Percentiles rank a stretch among this genome's conserved stretches.
Conservation (phyloP, 2,113 vertebrate genomes). For the Dascyllus trimaculatus region DNA sequence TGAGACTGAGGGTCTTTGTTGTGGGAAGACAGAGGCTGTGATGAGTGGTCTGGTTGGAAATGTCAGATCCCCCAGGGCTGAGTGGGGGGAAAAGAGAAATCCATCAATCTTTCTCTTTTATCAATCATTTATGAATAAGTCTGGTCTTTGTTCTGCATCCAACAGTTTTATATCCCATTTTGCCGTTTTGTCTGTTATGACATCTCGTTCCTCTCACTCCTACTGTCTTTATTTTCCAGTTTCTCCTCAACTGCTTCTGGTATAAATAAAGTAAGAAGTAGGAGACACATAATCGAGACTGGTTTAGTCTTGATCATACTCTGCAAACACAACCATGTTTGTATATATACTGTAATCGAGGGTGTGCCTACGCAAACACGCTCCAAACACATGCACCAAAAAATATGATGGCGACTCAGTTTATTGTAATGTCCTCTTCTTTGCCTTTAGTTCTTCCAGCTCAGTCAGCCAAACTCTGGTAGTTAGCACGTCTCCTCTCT, state of each 20-base stretch:
- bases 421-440: background rate
- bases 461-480: conserved; percentile 18
- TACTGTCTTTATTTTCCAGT: background rate
- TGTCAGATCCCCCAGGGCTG: conserved; percentile 74
- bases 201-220: background rate
- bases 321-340: background rate
- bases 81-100: conserved; percentile 52
- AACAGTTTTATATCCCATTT: conserved; percentile 15
- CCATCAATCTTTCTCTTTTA: conserved; percentile 73
- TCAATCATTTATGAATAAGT: conserved; percentile 66
- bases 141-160: conserved; percentile 47
- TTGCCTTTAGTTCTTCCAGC: conserved; percentile 32
- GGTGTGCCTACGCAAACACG: background rate
- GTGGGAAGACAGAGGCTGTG: conserved; percentile 56
- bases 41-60: conserved; percentile 75
- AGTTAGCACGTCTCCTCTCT: conserved; percentile 28
- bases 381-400: background rate
- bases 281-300: background rate
- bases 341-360: background rate
- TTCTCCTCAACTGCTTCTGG: background rate
- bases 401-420: background rate
- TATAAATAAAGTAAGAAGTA: conserved; percentile 12
- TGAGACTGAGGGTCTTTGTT: conserved; percentile 77
- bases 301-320: background rate
- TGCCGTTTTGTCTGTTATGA: conserved; percentile 40